Base-by-base conservation (phyloP, 2,113 vertebrate genomes). In the Perccottus glenii region DNA sequence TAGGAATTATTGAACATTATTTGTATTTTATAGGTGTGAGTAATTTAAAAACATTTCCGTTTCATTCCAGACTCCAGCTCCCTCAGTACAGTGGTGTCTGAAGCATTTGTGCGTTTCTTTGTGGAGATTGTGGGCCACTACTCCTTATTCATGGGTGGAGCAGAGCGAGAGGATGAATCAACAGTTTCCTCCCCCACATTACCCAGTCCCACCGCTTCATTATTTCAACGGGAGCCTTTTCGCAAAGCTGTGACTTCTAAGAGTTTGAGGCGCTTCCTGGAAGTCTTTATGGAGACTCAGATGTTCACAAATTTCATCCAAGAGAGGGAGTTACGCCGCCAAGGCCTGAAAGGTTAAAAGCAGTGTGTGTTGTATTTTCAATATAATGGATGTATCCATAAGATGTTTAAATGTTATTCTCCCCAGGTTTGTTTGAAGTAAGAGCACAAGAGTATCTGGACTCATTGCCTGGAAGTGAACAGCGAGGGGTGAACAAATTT, bases 241-340 rank as follows among this genome's bases (percentile, higher is more conserved):
- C 95, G 95, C 73, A 98, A 98, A 75, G 94, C 96, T 0, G 93
- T 98, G 82, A 95, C 94, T 11, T 98, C 96, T 67, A 96, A 96
- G 86, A 98, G 95, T 78, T 89, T 98, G 38, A 93, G 94, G 0
- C 93, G 93, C 43, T 98, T 98, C 85, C 90, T 98, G 86, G 96
- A 98, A 81, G 94, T 98, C 51, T 98, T 98, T 90, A 98, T 98
- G 96, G 96, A 98, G 88, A 98, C 96, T 0, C 96, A 98, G 91
- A 98, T 94, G 88, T 98, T 98, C 0, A 92, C 95, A 0, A 93
- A 94, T 74, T 98, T 98, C 82, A 92, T 96, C 82, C 96, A 97
- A 91, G 96, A 98, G 84, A 93, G 95, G 55, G 96, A 95, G 80
- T 89, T 95, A 67, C 91, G 95, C 46, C 91, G 94, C 58, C 96